Conservation (phyloP, 2,113 vertebrate genomes). For the Phocoena sinus region DNA sequence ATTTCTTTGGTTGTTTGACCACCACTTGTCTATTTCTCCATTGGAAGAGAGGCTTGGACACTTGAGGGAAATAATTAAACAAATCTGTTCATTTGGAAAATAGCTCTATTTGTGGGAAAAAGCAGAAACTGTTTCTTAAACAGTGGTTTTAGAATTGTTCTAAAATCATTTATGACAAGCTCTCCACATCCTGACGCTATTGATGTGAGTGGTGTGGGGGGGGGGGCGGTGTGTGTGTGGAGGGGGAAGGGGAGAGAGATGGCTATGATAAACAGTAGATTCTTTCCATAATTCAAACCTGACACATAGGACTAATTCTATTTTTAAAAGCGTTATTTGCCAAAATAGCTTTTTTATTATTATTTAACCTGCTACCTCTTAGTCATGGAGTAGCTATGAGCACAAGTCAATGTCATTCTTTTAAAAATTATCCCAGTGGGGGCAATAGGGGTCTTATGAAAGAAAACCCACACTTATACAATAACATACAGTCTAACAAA, state of each 20-base stretch:
- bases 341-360: background rate
- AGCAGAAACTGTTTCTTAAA: background rate
- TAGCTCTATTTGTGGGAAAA: background rate
- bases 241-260: background rate
- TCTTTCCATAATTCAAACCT: background rate
- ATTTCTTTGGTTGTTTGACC: background rate
- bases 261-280: background rate
- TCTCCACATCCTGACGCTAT: background rate
- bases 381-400: background rate
- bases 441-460: background rate
- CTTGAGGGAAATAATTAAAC: background rate
- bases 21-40: background rate
- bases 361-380: conserved; percentile 18
- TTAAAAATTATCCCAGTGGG: conserved; percentile 48
- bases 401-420: conserved; percentile 37
- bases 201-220: background rate
- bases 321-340: conserved; percentile 42
- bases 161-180: background rate
- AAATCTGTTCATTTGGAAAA: background rate
- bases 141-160: background rate
- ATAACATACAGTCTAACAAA: conserved; percentile 50
- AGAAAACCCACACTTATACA: background rate
- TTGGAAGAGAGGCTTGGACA: background rate
- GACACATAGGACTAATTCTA: conserved; percentile 35
- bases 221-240: background rate